Conservation (phyloP, 2,888 invertebrate genomes). For the Ethmia dodecea region DNA sequence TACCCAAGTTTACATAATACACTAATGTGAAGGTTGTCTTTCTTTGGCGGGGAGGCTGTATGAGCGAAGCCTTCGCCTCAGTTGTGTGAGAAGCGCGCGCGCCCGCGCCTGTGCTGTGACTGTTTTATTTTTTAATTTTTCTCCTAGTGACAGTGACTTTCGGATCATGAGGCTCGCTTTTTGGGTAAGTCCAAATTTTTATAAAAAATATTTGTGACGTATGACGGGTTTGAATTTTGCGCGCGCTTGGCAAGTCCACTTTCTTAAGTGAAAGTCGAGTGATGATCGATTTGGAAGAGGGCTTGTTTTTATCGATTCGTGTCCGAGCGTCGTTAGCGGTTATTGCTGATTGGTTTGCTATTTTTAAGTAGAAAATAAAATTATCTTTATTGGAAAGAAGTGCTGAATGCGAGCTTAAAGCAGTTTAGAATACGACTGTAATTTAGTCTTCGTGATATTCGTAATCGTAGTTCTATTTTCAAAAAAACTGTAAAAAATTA, state of each 20-base stretch:
- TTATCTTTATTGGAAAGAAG: background rate
- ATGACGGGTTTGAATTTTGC: slow-evolving; percentile 5
- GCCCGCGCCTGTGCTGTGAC: slow-evolving; percentile 66
- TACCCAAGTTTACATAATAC: slow-evolving; percentile 62
- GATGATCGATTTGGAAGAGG: slow-evolving; percentile 44
- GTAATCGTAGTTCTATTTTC: too few relatives aligned
- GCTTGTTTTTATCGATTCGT: slow-evolving; percentile 41
- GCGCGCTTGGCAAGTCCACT: slow-evolving; percentile 33
- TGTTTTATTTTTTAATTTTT: slow-evolving; percentile 34
- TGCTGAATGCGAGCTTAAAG: too few relatives aligned
- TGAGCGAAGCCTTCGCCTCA: slow-evolving; percentile 37
- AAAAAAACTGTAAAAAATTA: too few relatives aligned
- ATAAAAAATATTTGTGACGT: background rate
- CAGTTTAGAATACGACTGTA: too few relatives aligned
- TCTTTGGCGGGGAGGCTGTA: slow-evolving; percentile 61
- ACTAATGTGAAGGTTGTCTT: slow-evolving; percentile 66
- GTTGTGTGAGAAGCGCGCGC: slow-evolving; percentile 59
- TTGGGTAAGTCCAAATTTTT: slow-evolving; percentile 51
- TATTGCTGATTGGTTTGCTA: slow-evolving; percentile 24
- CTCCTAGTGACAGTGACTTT: slow-evolving; percentile 49
- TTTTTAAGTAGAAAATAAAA: too few relatives aligned
- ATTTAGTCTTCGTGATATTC: too few relatives aligned
- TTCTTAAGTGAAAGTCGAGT: slow-evolving; percentile 58
- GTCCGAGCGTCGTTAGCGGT: slow-evolving; percentile 29
- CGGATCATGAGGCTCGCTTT: slow-evolving; percentile 70